Evolutionary conservation across 2,113 vertebrate species (phyloP), one percentile per base, ranked within the genome.

Genomic region (Meriones unguiculatus): DNA sequence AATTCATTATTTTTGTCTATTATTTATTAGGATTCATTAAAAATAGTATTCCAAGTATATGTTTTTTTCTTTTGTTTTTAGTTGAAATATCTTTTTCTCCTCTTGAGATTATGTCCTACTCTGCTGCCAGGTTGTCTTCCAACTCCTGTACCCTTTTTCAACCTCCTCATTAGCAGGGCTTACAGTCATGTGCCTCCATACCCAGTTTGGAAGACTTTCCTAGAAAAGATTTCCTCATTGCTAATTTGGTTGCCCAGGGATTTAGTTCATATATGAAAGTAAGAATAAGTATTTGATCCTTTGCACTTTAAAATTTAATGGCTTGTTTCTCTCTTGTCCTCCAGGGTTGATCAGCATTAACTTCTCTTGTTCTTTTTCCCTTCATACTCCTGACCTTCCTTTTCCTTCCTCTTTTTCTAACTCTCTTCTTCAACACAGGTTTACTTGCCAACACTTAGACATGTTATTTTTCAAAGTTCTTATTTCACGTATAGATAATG

Each of bases 321-420:
- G 81, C 13, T 87, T 91, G 24, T 13, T 77, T 88, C 17, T 86
- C 20, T 82, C 15, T 41, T 24, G 87, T 67, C 28, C 59, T 94
- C 28, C 4, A 77, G 38, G 90, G 57, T 91, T 95, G 67, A 67
- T 24, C 41, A 54, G 46, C 72, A 50, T 97, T 94, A 95, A 97
- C 94, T 98, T 97, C 96, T 93, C 87, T 62, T 91, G 96, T 96
- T 98, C 98, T 20, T 94, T 82, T 95, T 92, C 88, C 93, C 17
- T 94, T 96, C 97, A 50, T 96, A 95, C 96, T 94, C 91, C 91
- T 95, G 94, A n/a, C 11, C 35, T 1, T 57, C 8, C 24, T 84
- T 67, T 46, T 41, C 38, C n/a, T 50, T 25, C 41, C 54, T 50
- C 24, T 70, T 35, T 32, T 1, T 67, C 25, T 62, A 46, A 46